Evolutionary conservation across 2,888 invertebrate species (phyloP), one percentile per base, ranked within the genome.

Genomic region (Eueremaeus valkanovi): DNA sequence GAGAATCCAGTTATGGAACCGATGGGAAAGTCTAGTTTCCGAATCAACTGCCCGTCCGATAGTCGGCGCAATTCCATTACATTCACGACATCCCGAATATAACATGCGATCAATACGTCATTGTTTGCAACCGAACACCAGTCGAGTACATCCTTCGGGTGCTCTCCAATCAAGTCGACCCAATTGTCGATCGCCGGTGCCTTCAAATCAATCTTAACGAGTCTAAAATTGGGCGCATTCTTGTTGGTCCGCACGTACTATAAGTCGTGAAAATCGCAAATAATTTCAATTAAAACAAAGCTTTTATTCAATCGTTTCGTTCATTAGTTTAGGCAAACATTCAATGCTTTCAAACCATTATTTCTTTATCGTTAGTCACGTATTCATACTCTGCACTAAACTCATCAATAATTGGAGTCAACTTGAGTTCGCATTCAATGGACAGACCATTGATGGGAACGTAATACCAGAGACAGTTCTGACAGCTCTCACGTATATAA

Each of bases 311-410:
- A n/a, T n/a, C n/a, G n/a, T n/a, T n/a, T n/a, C n/a, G n/a, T n/a
- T n/a, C n/a, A n/a, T n/a, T n/a, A n/a, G n/a, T n/a, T n/a, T n/a
- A n/a, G n/a, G n/a, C n/a, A n/a, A n/a, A n/a, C n/a, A n/a, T n/a
- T n/a, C n/a, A n/a, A n/a, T n/a, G n/a, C n/a, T n/a, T n/a, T n/a
- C n/a, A n/a, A n/a, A n/a, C n/a, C n/a, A n/a, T n/a, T n/a, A n/a
- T n/a, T n/a, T n/a, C n/a, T n/a, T n/a, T n/a, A 78, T 90, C 89
- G 84, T 95, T 97, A 31, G 95, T 92, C 24, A 98, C 86, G 83
- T 95, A 97, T 92, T 94, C 92, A 84, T 93, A 97, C 84, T 95
- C 95, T 0, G 95, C 92, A 84, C 95, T 94, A 83, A 95, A 91
- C 83, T 92, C 90, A 81, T 90, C 89, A 74, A 97, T 90, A 79